A percentile compares a stretch with the other conserved stretches of the same genome.
These are phyloP conservation scores for Kryphioiulus occultus DNA, from an alignment of 2,888 invertebrate genomes.

Conservation along the genomic window DNA sequence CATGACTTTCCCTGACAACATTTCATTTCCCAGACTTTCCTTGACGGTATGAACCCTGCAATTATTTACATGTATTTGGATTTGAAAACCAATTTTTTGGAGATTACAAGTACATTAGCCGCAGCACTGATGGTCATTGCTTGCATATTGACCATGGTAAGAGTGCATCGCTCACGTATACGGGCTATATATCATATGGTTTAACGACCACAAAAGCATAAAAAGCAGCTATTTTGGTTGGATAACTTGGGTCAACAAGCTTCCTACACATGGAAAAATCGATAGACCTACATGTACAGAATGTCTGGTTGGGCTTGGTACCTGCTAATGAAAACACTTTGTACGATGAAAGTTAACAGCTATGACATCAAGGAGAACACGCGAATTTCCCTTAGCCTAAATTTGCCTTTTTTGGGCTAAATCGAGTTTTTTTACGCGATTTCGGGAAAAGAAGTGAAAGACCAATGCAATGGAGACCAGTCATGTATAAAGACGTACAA, in stretches of 20 bases:
- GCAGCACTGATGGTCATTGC: too few relatives aligned
- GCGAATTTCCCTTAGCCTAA: neutral
- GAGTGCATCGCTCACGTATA: neutral
- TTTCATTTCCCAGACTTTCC: too few relatives aligned
- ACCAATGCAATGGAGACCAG: neutral
- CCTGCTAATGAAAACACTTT: neutral
- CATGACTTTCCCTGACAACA: too few relatives aligned
- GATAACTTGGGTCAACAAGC: neutral
- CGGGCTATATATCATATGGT: too few relatives aligned
- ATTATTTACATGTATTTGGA: too few relatives aligned
- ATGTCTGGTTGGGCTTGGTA: too few relatives aligned
- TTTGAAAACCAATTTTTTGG: too few relatives aligned
- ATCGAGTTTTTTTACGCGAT: neutral
- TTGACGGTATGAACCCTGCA: too few relatives aligned
- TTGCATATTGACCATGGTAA: neutral
- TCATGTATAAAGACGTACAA: neutral
- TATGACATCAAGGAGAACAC: neutral
- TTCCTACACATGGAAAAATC: neutral
- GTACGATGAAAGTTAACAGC: neutral
- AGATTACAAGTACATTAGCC: neutral
- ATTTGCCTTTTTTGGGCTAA: neutral
- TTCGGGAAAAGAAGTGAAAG: neutral
- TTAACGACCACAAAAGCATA: neutral
- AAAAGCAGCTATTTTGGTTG: neutral
- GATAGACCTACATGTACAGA: neutral